Evolutionary conservation across 2,113 vertebrate genomes (phyloP), one percentile per base, ranked within the genome.

Genomic region (Eira barbara): DNA sequence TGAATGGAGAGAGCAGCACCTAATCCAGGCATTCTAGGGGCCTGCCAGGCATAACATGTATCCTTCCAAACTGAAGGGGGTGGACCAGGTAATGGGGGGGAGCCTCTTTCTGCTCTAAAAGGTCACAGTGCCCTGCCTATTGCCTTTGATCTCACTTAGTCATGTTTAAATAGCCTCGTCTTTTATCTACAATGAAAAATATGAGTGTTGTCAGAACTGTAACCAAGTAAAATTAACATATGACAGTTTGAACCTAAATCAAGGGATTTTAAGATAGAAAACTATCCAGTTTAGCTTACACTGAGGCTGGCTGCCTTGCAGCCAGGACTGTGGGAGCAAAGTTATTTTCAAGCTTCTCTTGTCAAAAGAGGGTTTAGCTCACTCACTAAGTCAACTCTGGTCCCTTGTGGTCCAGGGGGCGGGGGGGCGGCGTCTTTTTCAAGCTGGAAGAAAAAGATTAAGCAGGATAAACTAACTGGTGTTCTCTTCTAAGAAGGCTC

Each of bases 381-480:
- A 90, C 87, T 94, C 61, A 93, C 80, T 71, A 73, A 97, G 81
- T 94, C 93, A 73, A 82, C 91, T 86, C 52, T 63, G 34, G 78
- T 73, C 81, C 57, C 31, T 1, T 15, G 69, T 39, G 5, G 21
- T 5, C 14, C 39, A 4, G 39, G 14, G 49, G 39, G 11, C 6
- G 13, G 23, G 39, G 25, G 73, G 1, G 0, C 3, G 25, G 9
- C 21, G 7, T 82, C 94, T 95, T 89, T 95, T 95, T 92, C 96
- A 97, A 92, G 39, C 86, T 71, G 90, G 45, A 85, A 92, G 85
- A 92, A 92, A 95, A 96, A 97, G 95, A 97, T 98, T 95, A 97
- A 81, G 57, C 84, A 82, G 90, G 71, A 95, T 96, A 82, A 98
- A 71, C 89, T 91, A 89, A 89, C 81, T 45, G 61, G 73, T 94